Conservation (phyloP, 2,888 invertebrate genomes). For the Cheilosia impressa region DNA sequence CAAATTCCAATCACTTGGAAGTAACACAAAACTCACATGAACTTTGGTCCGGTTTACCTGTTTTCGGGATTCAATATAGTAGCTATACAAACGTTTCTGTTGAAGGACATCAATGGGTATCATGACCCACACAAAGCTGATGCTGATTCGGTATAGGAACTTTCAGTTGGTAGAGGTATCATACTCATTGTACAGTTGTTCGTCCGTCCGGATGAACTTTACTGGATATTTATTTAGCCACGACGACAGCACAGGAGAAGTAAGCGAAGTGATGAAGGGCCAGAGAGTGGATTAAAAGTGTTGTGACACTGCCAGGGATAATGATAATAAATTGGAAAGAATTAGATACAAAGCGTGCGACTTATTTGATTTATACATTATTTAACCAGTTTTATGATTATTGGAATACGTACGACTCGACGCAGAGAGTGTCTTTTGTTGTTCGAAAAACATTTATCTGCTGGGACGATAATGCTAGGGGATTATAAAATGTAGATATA, state of each 20-base stretch:
- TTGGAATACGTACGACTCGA: constrained; percentile 3
- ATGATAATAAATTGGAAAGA: constrained; percentile 71
- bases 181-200: constrained; percentile 13
- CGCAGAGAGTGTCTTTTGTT: constrained; percentile 25
- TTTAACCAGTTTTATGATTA: constrained; percentile 67
- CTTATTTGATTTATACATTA: constrained; percentile 65
- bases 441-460: constrained; percentile 42
- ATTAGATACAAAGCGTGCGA: constrained; percentile 61
- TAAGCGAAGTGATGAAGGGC: constrained; percentile 37
- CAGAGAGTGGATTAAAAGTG: constrained; percentile 66
- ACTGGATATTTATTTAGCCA: constrained; percentile 65
- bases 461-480: neutral
- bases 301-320: constrained; percentile 65
- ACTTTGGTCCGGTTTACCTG: constrained; percentile 45
- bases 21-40: constrained; percentile 43
- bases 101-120: constrained; percentile 53
- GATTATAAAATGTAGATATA: constrained; percentile 20
- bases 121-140: constrained; percentile 35
- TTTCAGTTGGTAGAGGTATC: constrained; percentile 1
- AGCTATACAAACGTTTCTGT: constrained; percentile 24
- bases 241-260: constrained; percentile 35
- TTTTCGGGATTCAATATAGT: constrained; percentile 28
- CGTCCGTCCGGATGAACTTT: constrained; percentile 59
- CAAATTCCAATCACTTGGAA: constrained; percentile 63
- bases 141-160: constrained; percentile 4